Percentiles rank a stretch among this genome's conserved stretches.
Evolutionary conservation across 2,888 invertebrate species (phyloP).

Genomic region (Polyommatus iphigenia): DNA sequence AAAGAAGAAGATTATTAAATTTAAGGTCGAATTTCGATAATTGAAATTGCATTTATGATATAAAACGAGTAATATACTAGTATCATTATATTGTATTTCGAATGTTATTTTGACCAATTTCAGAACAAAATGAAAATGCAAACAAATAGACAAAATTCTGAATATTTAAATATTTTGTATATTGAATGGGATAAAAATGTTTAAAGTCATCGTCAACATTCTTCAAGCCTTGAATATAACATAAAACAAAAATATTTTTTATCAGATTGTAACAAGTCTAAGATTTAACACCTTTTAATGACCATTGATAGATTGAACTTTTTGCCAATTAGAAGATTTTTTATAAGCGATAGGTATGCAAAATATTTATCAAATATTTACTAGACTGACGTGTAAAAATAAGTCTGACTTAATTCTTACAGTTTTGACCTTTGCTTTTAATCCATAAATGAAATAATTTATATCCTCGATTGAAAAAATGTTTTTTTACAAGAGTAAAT

Average conservation of each 20-base stretch:
- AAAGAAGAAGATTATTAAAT: too few species aligned
- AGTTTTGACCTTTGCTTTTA: not conserved
- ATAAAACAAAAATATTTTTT: not conserved
- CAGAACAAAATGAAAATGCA: too few species aligned
- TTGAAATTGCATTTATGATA: too few species aligned
- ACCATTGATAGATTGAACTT: not conserved
- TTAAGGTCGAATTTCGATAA: too few species aligned
- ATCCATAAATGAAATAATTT: slow-evolving; percentile 1
- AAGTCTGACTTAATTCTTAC: slow-evolving; percentile 15
- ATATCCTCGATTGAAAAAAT: not conserved
- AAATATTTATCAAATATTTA: not conserved
- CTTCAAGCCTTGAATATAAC: not conserved
- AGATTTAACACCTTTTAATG: slow-evolving; percentile 1
- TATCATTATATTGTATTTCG: too few species aligned
- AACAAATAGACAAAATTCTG: too few species aligned
- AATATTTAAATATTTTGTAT: too few species aligned
- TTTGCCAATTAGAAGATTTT: not conserved
- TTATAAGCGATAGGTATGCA: not conserved
- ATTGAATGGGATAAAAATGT: not conserved
- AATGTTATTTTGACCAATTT: too few species aligned
- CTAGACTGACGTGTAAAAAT: not conserved
- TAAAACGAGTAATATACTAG: too few species aligned
- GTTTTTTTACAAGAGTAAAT: too few species aligned
- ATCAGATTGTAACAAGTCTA: not conserved
- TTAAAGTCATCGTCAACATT: not conserved